Evolutionary conservation across 2,797 vertebrate genomes (phyloP), one percentile per base, ranked within the genome.

Genomic region (Poeciliopsis paucimaculata): DNA sequence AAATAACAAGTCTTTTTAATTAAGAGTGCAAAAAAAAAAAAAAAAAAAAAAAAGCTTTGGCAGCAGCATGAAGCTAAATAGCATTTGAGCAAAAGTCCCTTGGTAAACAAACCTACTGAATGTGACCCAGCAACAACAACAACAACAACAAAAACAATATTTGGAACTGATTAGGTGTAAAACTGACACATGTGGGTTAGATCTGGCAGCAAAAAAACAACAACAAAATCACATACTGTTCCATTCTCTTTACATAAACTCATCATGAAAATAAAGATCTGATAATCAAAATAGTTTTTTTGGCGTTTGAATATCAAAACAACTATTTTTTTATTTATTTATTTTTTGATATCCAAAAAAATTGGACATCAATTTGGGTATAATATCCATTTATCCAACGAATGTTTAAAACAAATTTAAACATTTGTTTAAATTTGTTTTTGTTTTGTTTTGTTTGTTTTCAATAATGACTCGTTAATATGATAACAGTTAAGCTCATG

Each of bases 31-130:
- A 55, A 55, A 26, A 55, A 77, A 62, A 76, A 78, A 55, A 26
- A 55, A 77, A 62, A 76, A 78, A 77, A 60, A 76, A 79, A 34
- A 77, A 79, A 72, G 82, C 83, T 3, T 83, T 85, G 73, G 82
- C 15, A 9, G 31, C 34, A 53, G 68, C 39, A 39, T 20, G 60
- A 43, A 81, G 86, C 82, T 90, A 83, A 84, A 72, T 4, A 82
- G 87, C 79, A 1, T 78, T 85, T 72, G 23, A n/a, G 47, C 36
- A n/a, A 47, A 77, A 81, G 73, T 79, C 47, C 68, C 11, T 23
- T 46, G 26, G 74, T 89, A 93, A 84, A 87, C 88, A 91, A 90
- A 70, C 87, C 73, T 78, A 82, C 46, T 72, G 82, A 49, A 39
- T 82, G 87, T 86, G 91, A 73, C 79, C 66, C 72, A 81, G 41